Base-by-base conservation (phyloP, 1,140 invertebrate species). In the Dinoponera quadriceps region DNA sequence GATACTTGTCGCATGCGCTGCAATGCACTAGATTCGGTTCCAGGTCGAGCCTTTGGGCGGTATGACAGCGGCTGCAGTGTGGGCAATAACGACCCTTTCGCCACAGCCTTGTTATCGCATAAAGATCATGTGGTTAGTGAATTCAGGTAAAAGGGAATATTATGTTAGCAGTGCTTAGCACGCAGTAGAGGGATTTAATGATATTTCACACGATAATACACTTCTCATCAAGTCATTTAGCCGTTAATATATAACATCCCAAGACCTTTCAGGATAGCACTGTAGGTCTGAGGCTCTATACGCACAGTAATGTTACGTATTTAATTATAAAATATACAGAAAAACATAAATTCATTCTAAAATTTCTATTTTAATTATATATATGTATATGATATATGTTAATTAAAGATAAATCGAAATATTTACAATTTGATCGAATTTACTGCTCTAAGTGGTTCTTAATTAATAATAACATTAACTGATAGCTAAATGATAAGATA, bases 61-160 rank as follows among this genome's bases (percentile, higher is more conserved):
- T 94, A 92, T 95, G 94, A 92, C 94, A 94, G 90, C 94, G 94
- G 90, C 93, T 93, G 93, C 95, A 95, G 89, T 93, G 91, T 75
- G 94, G 94, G 90, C 94, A 95, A 93, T 94, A 95, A 83, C 94
- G 94, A 89, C 94, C 94, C 91, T 95, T 95, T 90, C 94, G 93
- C 93, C 94, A 95, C 63, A 95, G 91, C 91, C 95, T 95, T 94
- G 87, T 94, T 93, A 94, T 91, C 88, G 90, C 91, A 92, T 91
- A 94, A 93, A 94, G 91, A 93, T 92, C 85, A 93, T 88, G 85
- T 90, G 86, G 93, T 94, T 94, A 94, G 92, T 93, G 88, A 93
- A 85, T 16, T 88, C 77, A 84, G 86, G 74, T 73, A 85, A 82
- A 27, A 82, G 22, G 75, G 18, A n/a, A 57, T 33, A 66, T 80